A percentile compares a stretch with the other conserved stretches of the same genome.
These are phyloP conservation scores for Smithornis capensis DNA, from an alignment of 2,113 vertebrate species.

Conservation along the genomic window DNA sequence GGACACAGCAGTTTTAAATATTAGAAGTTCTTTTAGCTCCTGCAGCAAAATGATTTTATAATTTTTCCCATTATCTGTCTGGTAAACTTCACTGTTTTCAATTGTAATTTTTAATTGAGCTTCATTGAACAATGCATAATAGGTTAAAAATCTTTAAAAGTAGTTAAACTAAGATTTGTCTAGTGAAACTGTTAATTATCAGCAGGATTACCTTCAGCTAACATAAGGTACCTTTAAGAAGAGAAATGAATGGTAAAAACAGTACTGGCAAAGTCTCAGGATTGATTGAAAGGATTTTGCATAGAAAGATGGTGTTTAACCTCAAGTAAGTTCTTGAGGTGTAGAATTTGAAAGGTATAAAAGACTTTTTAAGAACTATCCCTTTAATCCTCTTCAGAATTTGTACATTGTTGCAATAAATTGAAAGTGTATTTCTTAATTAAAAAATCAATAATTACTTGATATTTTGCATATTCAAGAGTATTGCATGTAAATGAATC, in stretches of 20 bases:
- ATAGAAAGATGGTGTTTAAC: neutral
- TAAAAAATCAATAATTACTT: neutral
- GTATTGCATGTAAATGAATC: neutral
- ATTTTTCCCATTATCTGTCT: neutral
- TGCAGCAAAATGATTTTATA: neutral
- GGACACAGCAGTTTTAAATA: neutral
- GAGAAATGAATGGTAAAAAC: neutral
- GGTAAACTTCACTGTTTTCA: neutral
- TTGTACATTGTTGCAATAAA: neutral
- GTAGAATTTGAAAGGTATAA: neutral
- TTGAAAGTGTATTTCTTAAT: neutral
- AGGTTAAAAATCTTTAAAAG: neutral
- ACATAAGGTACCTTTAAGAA: neutral
- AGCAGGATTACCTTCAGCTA: neutral
- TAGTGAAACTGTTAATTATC: neutral
- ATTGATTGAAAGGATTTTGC: neutral
- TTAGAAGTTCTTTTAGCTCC: neutral
- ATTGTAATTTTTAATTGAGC: neutral
- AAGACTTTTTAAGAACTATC: neutral
- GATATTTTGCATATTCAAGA: neutral
- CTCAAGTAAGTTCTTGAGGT: neutral
- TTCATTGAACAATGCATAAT: neutral
- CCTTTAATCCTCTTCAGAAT: neutral
- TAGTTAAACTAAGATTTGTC: neutral
- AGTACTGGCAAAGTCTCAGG: neutral